These are phyloP conservation scores for Orthonychiurus folsomi DNA, from an alignment of 2,888 invertebrate species.

Conservation along the genomic window DNA sequence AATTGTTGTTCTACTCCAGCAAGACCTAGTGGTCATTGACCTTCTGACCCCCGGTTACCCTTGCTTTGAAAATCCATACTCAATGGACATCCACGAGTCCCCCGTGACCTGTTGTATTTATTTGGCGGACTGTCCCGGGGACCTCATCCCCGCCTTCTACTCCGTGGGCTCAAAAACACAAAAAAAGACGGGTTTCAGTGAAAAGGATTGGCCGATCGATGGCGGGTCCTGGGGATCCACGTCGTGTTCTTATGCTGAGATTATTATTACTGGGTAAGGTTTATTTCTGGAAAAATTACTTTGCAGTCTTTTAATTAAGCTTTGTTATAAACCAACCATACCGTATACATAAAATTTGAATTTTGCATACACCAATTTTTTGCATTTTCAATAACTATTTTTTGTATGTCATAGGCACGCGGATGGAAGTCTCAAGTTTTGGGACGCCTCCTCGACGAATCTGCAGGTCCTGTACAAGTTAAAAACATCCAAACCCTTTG, in stretches of 20 bases:
- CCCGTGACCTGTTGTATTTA: conserved; percentile 95
- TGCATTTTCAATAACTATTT: too few species aligned
- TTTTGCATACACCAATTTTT: too few species aligned
- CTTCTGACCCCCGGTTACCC: conserved; percentile 91
- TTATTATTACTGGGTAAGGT: conserved; percentile 91
- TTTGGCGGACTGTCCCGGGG: conserved; percentile 94
- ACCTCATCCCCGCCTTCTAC: conserved; percentile 95
- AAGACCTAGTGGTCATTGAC: conserved; percentile 96
- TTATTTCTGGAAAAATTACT: not conserved
- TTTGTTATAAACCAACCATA: not conserved
- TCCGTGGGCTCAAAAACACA: conserved; percentile 71
- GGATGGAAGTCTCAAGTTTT: conserved; percentile 97
- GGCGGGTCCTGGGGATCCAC: conserved; percentile 95
- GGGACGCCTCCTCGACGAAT: conserved; percentile 95
- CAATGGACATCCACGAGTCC: conserved; percentile 98
- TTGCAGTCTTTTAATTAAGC: not conserved
- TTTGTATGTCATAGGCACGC: conserved; percentile 72
- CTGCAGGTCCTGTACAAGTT: conserved; percentile 94
- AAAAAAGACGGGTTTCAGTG: conserved; percentile 73
- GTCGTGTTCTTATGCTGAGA: conserved; percentile 94
- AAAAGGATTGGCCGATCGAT: conserved; percentile 84
- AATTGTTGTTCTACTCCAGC: conserved; percentile 92
- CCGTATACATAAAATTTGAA: not conserved
- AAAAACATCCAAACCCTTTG: conserved; percentile 89
- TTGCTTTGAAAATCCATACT: conserved; percentile 98